phyloP scores from a whole-genome alignment of 2,888 invertebrate species.

The Dryobota labecula region DNA sequence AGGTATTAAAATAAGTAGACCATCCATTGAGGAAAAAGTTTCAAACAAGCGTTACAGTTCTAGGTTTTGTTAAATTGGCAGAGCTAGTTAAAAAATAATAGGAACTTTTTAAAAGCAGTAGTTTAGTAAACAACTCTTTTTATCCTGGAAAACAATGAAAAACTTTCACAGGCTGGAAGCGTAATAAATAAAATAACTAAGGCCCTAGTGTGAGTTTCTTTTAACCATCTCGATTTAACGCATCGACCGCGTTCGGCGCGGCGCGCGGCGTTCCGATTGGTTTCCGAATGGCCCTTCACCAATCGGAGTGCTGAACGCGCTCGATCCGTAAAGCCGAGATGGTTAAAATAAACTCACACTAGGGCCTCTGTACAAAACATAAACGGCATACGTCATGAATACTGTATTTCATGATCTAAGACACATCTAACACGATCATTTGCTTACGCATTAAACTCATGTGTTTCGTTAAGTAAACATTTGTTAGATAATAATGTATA shows the following conservation, averaged over 20 bases:
- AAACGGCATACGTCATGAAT: slow-evolving; percentile 28
- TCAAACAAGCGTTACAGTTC: neutral
- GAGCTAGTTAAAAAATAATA: neutral
- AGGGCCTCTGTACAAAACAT: neutral
- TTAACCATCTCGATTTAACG: too few relatives aligned
- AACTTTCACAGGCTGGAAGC: neutral
- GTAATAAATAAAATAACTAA: too few relatives aligned
- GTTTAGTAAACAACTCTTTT: neutral
- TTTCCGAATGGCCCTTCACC: too few relatives aligned
- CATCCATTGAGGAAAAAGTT: neutral
- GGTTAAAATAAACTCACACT: too few relatives aligned
- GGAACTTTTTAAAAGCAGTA: neutral
- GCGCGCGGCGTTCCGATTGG: too few relatives aligned
- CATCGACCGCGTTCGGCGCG: too few relatives aligned
- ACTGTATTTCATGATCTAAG: slow-evolving; percentile 49
- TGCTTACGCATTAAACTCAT: slow-evolving; percentile 32
- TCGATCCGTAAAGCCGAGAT: too few relatives aligned
- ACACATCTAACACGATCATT: slow-evolving; percentile 33
- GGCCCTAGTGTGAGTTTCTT: too few relatives aligned
- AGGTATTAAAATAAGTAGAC: neutral
- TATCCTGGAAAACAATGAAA: neutral
- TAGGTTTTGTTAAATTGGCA: neutral
- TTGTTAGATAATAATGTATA: slow-evolving; percentile 37
- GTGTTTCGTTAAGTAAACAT: slow-evolving; percentile 41
- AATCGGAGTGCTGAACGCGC: too few relatives aligned